Conservation (phyloP, 2,888 invertebrate genomes). For the Anticlea derivata region DNA sequence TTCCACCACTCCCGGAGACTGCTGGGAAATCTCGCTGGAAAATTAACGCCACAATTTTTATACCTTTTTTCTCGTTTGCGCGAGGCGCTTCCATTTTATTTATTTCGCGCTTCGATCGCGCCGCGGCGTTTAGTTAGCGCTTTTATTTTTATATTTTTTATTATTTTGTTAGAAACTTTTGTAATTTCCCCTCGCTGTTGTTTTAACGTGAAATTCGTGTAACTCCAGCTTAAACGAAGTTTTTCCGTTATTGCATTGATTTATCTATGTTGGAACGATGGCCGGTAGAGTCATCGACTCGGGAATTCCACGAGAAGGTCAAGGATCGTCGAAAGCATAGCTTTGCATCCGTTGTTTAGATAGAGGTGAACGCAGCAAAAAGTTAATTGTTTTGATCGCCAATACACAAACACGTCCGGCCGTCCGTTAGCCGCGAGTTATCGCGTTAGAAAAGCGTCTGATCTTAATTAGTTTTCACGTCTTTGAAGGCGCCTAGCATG, state of each 20-base stretch:
- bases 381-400: conserved; percentile 83
- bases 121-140: conserved; percentile 67
- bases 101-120: conserved; percentile 77
- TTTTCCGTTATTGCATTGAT: conserved; percentile 21
- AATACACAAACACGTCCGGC: conserved; percentile 75
- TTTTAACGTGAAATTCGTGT: conserved; percentile 29
- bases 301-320: conserved; percentile 50
- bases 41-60: conserved; percentile 80
- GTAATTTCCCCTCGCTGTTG: conserved; percentile 47
- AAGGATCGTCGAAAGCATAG: conserved; percentile 48
- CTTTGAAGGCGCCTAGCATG: conserved; percentile 79
- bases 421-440: conserved; percentile 74
- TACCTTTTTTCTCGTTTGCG: conserved; percentile 67
- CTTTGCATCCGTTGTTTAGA: conserved; percentile 60
- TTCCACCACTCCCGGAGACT: conserved; percentile 60
- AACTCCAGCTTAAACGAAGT: conserved; percentile 21
- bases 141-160: conserved; percentile 53
- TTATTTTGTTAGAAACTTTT: conserved; percentile 59
- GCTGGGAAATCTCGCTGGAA: conserved; percentile 81
- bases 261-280: conserved; percentile 33
- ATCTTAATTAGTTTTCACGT: conserved; percentile 84
- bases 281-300: conserved; percentile 33
- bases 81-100: conserved; percentile 75
- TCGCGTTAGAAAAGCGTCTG: conserved; percentile 80
- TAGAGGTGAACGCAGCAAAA: conserved; percentile 71